Base-by-base conservation (phyloP, 2,888 invertebrate genomes). In the Camponotus fellah region DNA sequence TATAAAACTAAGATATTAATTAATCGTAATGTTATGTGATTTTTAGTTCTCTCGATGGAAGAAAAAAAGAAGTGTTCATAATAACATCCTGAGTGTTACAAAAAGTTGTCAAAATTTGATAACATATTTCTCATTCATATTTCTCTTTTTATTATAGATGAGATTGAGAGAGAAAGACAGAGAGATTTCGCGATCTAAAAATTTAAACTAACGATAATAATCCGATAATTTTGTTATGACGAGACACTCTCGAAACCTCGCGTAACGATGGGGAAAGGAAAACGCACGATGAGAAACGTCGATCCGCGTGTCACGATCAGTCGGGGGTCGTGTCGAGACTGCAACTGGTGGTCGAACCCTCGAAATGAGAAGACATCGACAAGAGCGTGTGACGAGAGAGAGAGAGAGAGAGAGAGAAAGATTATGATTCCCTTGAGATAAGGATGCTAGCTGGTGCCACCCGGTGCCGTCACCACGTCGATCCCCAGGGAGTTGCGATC, bases 391-490 rank as follows among this genome's bases (percentile, higher is more conserved):
- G 75, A 71, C 72, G 79, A 76, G 66, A 76, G 75, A 34, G 40
- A 58, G 76, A 88, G 79, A 76, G 66, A 76, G 75, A 34, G 40
- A 58, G 76, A 88, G 77, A 84, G 71, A 69, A 46, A 74, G 86
- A 26, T 87, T 85, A 90, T 91, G 92, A 91, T 83, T 46, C 71
- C 40, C 58, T 86, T 83, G 88, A 88, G 89, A 90, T 92, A 92
- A 91, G 86, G 87, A 89, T 77, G 46, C 46, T 80, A 17, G 89
- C 88, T 92, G 93, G 95, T 94, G 92, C 94, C 95, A 94, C 91
- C 92, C 94, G 93, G 95, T 93, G 89, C 94, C 91, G 93, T 94
- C 94, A 90, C 94, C 91, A 89, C 85, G 76, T 79, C 85, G 86
- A 80, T 90, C 90, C 90, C 90, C 46, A 82, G 90, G 90, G 90